These are phyloP conservation scores for Acronicta leporina DNA, from an alignment of 2,888 invertebrate genomes.

Conservation along the genomic window DNA sequence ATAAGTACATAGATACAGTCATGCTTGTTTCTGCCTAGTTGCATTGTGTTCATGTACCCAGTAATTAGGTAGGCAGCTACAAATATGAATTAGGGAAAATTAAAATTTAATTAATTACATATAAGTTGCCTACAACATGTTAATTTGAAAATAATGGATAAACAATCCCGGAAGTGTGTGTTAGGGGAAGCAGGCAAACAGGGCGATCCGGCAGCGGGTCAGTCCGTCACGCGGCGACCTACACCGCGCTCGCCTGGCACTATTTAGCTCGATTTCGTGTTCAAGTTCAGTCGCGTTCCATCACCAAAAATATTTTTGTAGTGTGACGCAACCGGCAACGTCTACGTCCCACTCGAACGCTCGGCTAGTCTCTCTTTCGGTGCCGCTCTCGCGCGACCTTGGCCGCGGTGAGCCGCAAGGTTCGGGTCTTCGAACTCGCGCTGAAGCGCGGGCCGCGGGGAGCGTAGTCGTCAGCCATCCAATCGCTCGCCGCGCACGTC, in stretches of 20 bases:
- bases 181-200: slow-evolving; percentile 69
- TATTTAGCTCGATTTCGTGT: slow-evolving; percentile 86
- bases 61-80: no score
- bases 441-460: slow-evolving; percentile 76
- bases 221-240: slow-evolving; percentile 84
- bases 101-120: no score
- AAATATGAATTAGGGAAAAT: background rate
- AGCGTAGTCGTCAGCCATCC: slow-evolving; percentile 80
- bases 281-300: slow-evolving; percentile 89
- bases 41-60: no score
- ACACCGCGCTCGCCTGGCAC: slow-evolving; percentile 80
- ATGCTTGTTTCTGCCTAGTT: background rate
- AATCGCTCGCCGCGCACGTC: slow-evolving; percentile 82
- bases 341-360: slow-evolving; percentile 82
- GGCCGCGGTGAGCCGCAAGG: slow-evolving; percentile 96
- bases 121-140: no score
- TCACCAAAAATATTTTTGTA: slow-evolving; percentile 88
- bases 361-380: slow-evolving; percentile 76
- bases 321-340: slow-evolving; percentile 86
- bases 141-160: slow-evolving; percentile 9
- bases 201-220: slow-evolving; percentile 80
- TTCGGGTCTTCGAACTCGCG: slow-evolving; percentile 94
- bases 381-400: slow-evolving; percentile 90
- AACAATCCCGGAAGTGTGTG: slow-evolving; percentile 69
- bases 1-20: slow-evolving; percentile 9